Base-by-base conservation (phyloP, 2,888 invertebrate genomes). In the Lithophane leautieri region DNA sequence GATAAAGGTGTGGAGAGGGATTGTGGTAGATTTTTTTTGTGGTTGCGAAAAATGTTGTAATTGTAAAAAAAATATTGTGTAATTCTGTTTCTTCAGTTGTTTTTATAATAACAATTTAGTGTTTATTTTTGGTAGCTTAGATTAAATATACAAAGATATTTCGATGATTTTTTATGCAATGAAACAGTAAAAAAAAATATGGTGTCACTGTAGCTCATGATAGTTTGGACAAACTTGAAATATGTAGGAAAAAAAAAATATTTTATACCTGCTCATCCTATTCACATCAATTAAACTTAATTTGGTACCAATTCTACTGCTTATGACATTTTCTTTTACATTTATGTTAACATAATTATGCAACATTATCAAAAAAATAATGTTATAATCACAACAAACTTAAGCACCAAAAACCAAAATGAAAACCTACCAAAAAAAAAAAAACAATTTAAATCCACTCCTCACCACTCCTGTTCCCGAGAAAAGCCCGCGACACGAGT, bases 401-500 rank as follows among this genome's bases (percentile, higher is more conserved):
- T n/a, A n/a, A n/a, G 0, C n/a, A 25, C 0, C 25, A 25, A 70
- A 63, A 58, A 16, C 0, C 22, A 42, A 22, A 73, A 7, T 11
- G 7, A 75, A 76, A 66, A 61, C 19, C 22, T 8, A 19, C 9
- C 14, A 19, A 50, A 34, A 75, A 71, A 71, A 78, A 78, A 34
- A 65, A 14, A 75, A 47, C 60, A 3, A 78, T n/a, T n/a, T n/a
- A 77, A 4, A 91, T 54, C 66, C 91, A 94, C 95, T 91, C 93
- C 81, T 56, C 56, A 75, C 34, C 74, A 58, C 47, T 81, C 19
- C 75, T 91, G 87, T 93, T 90, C 93, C 87, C 78, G 92, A 96
- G 95, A 95, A 96, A 96, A 95, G 92, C 94, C 92, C 93, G 93
- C 94, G 95, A 95, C 94, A 93, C 91, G 92, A 94, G 94, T 95